Conservation (phyloP, 1,140 invertebrate genomes). For the Lordiphosa clarofinis region DNA sequence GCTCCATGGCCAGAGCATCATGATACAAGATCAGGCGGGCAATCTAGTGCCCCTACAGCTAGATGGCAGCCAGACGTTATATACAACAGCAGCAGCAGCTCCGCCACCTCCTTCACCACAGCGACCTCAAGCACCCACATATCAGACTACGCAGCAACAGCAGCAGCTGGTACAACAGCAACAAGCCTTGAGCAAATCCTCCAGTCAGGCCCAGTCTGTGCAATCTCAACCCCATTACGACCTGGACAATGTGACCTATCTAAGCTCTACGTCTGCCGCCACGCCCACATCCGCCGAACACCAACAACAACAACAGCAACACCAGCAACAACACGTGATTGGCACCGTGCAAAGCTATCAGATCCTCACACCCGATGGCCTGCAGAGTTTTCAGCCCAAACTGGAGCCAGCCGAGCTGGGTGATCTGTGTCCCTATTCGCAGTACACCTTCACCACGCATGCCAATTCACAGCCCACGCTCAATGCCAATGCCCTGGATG, state of each 20-base stretch:
- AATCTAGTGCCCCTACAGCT: conserved; percentile 70
- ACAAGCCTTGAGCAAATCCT: conserved; percentile 34
- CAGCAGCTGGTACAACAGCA: conserved; percentile 47
- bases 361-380: conserved; percentile 71
- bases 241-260: conserved; percentile 70
- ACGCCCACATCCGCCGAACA: conserved; percentile 49
- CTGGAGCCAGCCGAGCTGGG: conserved; percentile 54
- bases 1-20: conserved; percentile 73
- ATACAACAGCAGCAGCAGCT: conserved; percentile 51
- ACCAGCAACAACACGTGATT: conserved; percentile 70
- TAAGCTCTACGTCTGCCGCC: conserved; percentile 62
- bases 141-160: conserved; percentile 51
- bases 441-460: conserved; percentile 71
- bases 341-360: conserved; percentile 78
- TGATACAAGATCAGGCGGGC: conserved; percentile 76
- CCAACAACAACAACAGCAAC: conserved; percentile 44
- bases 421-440: conserved; percentile 71
- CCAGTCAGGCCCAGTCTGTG: conserved; percentile 41
- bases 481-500: conserved; percentile 60
- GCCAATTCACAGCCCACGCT: conserved; percentile 59
- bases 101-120: conserved; percentile 27
- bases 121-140: conserved; percentile 47
- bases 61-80: conserved; percentile 71
- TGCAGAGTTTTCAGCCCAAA: conserved; percentile 75
- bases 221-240: conserved; percentile 68